Conservation (phyloP, 2,113 vertebrate genomes). For the Rhea americana region DNA sequence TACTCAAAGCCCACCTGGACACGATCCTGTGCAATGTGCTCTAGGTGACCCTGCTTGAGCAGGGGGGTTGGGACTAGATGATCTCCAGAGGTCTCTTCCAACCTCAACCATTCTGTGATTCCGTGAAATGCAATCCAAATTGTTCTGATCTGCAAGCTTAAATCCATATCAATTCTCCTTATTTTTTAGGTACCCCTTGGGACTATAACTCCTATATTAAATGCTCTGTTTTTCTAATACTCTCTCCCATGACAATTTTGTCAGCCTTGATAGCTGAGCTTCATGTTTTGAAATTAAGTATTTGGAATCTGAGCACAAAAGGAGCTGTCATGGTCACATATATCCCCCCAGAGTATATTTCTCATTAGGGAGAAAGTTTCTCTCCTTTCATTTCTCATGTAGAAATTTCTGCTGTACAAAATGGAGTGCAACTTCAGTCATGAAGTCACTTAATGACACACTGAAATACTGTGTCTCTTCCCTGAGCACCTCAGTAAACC, state of each 20-base stretch:
- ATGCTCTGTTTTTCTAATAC: background rate
- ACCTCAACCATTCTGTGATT: no score
- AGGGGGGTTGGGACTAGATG: no score
- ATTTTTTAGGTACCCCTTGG: background rate
- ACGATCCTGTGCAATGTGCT: no score
- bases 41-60: no score
- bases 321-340: background rate
- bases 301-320: background rate
- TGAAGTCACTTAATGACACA: background rate
- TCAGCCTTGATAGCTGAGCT: background rate
- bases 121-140: background rate
- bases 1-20: no score
- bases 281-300: background rate
- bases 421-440: background rate
- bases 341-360: background rate
- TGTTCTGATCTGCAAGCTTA: background rate
- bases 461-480: background rate
- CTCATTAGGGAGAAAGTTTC: background rate
- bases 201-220: background rate
- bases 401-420: background rate
- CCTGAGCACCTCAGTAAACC: background rate
- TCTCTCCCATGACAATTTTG: background rate
- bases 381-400: background rate
- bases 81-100: no score
- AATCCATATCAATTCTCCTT: background rate